Base-by-base conservation (phyloP, 2,797 vertebrate genomes). In the Micrastur ruficollis region DNA sequence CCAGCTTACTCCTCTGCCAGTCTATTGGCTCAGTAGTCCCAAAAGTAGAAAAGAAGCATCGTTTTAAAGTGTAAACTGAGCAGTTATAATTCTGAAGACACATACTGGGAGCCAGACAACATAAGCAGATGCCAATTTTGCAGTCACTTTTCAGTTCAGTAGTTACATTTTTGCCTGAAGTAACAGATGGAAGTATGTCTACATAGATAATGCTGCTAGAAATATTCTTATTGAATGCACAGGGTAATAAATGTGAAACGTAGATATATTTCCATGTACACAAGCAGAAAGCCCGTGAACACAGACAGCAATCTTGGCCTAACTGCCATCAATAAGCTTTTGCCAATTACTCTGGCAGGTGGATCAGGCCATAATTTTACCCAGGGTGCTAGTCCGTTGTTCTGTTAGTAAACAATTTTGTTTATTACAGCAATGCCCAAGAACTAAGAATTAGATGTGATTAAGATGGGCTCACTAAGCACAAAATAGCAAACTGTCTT, bases 81-180 rank as follows among this genome's bases (percentile, higher is more conserved):
- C 89, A 94, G 93, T 76, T 95, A 63, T 22, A 53, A 95, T 85
- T 94, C 52, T 7, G 72, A 83, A 97, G 93, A 94, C 76, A 53
- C 6, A 8, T 73, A 63, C 61, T 66, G 71, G 70, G 91, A 96
- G 91, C 84, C 86, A 96, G 96, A 94, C 95, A 95, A 81, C 75
- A 93, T 67, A 90, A 93, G 76, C 85, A 93, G 96, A 93, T 94
- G 97, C 94, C 96, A 95, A 92, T 92, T 97, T 73, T 93, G 85
- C 84, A 93, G 82, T 93, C 88, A 88, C 93, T 97, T 97, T 93
- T 97, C 92, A 96, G 79, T 90, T 97, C 93, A 81, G 80, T 86
- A 93, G 95, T 90, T 93, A 75, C 84, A 96, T 83, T 93, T 95
- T 93, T 93, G 95, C 91, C 76, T 87, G 46, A 91, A 95, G 59